Conservation (phyloP, 2,888 invertebrate species). For the Ophion costatus region DNA sequence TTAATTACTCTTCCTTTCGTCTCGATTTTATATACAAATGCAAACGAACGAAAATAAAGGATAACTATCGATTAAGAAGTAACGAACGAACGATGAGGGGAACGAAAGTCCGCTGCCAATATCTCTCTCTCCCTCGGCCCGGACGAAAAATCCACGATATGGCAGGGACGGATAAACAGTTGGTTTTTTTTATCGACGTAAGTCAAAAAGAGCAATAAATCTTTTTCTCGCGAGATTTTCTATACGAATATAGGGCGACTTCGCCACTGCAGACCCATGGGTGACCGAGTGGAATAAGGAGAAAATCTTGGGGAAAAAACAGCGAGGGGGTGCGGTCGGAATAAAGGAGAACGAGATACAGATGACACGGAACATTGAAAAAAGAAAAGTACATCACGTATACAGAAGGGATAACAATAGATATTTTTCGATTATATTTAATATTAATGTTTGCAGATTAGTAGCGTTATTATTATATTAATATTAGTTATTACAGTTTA, state of each 20-base stretch:
- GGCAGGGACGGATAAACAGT: constrained; percentile 43
- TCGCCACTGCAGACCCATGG: constrained; percentile 8
- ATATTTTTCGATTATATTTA: constrained; percentile 82
- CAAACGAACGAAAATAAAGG: constrained; percentile 54
- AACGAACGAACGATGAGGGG: constrained; percentile 13
- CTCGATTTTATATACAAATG: constrained; percentile 41
- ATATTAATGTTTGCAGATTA: constrained; percentile 81
- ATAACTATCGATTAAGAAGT: constrained; percentile 21
- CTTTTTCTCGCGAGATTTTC: constrained; percentile 60
- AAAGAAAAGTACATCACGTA: constrained; percentile 61
- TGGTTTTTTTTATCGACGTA: constrained; percentile 26
- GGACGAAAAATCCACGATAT: constrained; percentile 45
- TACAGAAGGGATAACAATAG: constrained; percentile 75
- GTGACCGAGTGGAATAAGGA: constrained; percentile 19
- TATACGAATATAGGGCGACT: background rate
- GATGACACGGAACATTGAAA: constrained; percentile 19
- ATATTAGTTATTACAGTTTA: constrained; percentile 77
- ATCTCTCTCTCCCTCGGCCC: constrained; percentile 62
- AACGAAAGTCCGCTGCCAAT: constrained; percentile 73
- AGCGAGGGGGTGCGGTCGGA: background rate
- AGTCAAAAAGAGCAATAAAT: constrained; percentile 47
- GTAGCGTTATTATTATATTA: constrained; percentile 79
- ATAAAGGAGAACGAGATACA: constrained; percentile 20
- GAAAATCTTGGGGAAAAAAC: background rate
- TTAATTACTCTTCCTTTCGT: constrained; percentile 12